phyloP scores from a whole-genome alignment of 2,888 invertebrate species.

The Sipha maydis region DNA sequence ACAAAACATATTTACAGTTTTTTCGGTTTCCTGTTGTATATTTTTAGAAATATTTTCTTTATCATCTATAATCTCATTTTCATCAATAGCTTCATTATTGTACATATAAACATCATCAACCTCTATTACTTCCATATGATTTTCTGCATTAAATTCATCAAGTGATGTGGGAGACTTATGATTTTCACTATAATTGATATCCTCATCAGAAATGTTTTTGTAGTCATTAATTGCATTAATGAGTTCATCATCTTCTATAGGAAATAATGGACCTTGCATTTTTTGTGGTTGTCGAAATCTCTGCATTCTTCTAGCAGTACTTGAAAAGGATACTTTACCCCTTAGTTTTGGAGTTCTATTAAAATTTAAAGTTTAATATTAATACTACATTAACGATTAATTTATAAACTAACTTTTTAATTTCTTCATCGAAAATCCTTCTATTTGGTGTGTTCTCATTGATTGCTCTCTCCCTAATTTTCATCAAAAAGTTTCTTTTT shows the following conservation, averaged over 20 bases:
- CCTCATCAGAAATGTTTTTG: constrained; percentile 41
- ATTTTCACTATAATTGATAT: not conserved
- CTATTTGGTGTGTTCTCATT: constrained; percentile 46
- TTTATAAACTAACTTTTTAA: constrained; percentile 46
- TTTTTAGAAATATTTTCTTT: constrained; percentile 28
- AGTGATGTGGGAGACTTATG: not conserved
- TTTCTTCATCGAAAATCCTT: constrained; percentile 59
- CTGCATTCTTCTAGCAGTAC: constrained; percentile 58
- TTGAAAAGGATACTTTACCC: constrained; percentile 55
- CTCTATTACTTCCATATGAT: constrained; percentile 57
- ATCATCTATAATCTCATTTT: not conserved
- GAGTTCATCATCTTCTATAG: constrained; percentile 52
- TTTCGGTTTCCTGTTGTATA: constrained; percentile 5
- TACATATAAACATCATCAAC: constrained; percentile 14
- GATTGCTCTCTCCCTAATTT: constrained; percentile 57
- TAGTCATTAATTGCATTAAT: constrained; percentile 54
- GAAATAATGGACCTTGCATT: constrained; percentile 55
- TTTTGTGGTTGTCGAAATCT: constrained; percentile 58
- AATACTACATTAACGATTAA: not conserved
- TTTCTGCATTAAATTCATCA: constrained; percentile 38
- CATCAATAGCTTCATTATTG: constrained; percentile 4
- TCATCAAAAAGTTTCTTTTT: constrained; percentile 56
- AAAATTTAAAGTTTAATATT: constrained; percentile 6
- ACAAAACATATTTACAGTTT: constrained; percentile 59
- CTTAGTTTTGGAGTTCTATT: constrained; percentile 42